phyloP scores from a whole-genome alignment of 2,113 vertebrate species.

The Coracopsis vasa region DNA sequence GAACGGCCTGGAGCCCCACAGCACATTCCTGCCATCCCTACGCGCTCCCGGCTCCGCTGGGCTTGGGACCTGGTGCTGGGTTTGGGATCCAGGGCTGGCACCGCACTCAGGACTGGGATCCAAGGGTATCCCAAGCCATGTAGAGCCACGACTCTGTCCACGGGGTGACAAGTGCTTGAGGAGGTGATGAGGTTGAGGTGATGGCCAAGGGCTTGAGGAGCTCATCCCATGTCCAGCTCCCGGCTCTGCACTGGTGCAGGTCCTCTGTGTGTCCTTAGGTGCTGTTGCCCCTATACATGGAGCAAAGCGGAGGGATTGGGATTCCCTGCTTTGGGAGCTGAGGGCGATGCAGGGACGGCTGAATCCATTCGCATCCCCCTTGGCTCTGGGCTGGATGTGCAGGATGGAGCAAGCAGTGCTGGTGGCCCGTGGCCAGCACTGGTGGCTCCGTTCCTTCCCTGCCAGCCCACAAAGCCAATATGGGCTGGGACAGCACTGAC shows the following conservation, averaged over 20 bases:
- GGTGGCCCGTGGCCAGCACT: background rate
- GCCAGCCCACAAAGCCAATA: background rate
- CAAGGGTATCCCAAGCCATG: fast-evolving
- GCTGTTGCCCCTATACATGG: background rate
- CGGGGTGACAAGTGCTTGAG: background rate
- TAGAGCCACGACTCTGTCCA: fast-evolving
- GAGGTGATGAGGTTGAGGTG: background rate
- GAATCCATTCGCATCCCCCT: background rate
- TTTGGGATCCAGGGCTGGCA: background rate
- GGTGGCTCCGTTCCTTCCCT: background rate
- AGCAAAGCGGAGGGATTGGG: background rate
- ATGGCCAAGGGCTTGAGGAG: background rate
- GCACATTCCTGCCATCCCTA: background rate
- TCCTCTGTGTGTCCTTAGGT: background rate
- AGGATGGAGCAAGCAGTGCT: background rate
- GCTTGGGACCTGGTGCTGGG: background rate
- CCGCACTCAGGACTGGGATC: background rate
- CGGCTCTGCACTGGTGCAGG: background rate
- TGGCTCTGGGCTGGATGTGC: background rate
- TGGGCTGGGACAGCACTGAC: background rate
- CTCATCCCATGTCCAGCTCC: too few species aligned
- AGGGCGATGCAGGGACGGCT: background rate
- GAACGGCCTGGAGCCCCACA: background rate
- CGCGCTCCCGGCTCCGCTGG: fast-evolving
- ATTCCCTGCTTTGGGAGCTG: background rate